Base-by-base conservation (phyloP, 2,113 vertebrate species). In the Atrichornis clamosus region DNA sequence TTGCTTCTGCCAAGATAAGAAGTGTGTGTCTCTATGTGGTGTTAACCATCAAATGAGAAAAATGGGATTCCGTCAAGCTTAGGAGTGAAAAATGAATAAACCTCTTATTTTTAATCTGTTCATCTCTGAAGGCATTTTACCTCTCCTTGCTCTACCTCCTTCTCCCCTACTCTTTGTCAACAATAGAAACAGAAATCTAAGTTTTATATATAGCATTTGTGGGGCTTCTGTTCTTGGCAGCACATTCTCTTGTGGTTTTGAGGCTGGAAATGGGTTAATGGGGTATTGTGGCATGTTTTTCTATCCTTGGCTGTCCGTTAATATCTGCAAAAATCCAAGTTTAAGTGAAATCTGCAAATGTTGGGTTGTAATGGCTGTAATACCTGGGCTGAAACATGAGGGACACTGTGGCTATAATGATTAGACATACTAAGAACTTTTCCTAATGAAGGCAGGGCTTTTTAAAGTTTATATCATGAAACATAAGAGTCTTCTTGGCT, bases 321-420 rank as follows among this genome's bases (percentile, higher is more conserved):
- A 64, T 95, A 84, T 73, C 58, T 64, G 32, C 80, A 72, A 95
- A 86, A 95, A 91, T 82, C 46, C 16, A 9, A 72, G 70, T 59
- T 62, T 69, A 17, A 63, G 44, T 70, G 69, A 84, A 62, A 21
- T 33, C 33, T 33, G 24, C 35, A 68, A 18, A 30, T 88, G 87
- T 88, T 1, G 3, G 11, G 6, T 75, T 21, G 7, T 55, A 44
- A 80, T 28, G 62, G 44, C 24, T 65, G 21, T 75, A 49, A 72
- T 2, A 10, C 26, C 17, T 7, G 42, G 24, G 32, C 69, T 67
- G 60, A 76, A 59, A 39, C 5, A 4, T 8, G 20, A 81, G 53
- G n/a, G n/a, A 69, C 39, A 15, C n/a, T 19, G 18, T 49, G 37
- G 47, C 58, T 86, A 2, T 52, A 21, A 93, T 84, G 59, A 65